These are phyloP conservation scores for Drosophila testacea DNA, from an alignment of 2,888 invertebrate genomes.

Conservation along the genomic window DNA sequence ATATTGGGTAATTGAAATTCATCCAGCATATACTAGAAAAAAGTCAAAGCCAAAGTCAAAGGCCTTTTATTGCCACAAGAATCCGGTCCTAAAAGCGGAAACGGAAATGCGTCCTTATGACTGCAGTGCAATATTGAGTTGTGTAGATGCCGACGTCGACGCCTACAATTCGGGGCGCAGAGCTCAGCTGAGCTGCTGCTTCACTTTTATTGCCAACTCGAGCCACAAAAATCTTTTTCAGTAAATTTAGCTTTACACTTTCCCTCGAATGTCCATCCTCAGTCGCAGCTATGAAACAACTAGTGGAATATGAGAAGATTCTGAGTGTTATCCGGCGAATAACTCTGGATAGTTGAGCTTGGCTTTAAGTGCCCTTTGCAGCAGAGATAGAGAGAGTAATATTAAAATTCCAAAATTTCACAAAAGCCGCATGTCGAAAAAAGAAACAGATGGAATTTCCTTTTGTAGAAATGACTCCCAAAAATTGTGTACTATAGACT, in stretches of 20 bases:
- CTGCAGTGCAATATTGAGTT: conserved; percentile 47
- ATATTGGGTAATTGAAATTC: conserved; percentile 9
- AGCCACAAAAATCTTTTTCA: conserved; percentile 48
- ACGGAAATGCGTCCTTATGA: conserved; percentile 55
- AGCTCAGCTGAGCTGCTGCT: conserved; percentile 15
- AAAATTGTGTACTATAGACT: neutral
- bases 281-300: neutral
- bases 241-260: conserved; percentile 50
- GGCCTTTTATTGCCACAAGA: conserved; percentile 46
- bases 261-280: neutral
- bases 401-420: conserved; percentile 50
- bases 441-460: conserved; percentile 11
- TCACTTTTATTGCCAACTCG: conserved; percentile 45
- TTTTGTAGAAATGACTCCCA: conserved; percentile 4
- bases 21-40: neutral
- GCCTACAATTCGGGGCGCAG: neutral
- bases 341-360: neutral
- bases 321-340: conserved; percentile 4
- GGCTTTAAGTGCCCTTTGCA: conserved; percentile 11
- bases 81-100: conserved; percentile 30
- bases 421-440: conserved; percentile 1
- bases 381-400: conserved; percentile 1
- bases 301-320: conserved; percentile 2
- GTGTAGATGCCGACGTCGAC: conserved; percentile 8
- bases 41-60: conserved; percentile 1